Conservation (phyloP, 1,140 invertebrate species). For the Leptinotarsa undecemlineata region DNA sequence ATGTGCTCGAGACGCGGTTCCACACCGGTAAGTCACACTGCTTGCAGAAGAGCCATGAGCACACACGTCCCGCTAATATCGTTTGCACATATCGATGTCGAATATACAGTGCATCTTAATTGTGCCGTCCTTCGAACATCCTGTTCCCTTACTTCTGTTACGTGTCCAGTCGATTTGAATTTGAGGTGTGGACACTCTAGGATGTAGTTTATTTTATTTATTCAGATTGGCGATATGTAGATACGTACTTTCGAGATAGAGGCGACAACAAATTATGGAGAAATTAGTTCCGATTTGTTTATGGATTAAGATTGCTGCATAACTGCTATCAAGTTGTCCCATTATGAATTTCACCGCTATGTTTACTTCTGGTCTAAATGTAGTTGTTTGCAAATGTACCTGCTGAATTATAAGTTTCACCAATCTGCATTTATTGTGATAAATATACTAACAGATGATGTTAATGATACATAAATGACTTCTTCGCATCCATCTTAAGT, state of each 20-base stretch:
- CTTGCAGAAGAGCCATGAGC: constrained; percentile 15
- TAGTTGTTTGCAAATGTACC: too few species aligned
- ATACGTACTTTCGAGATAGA: not conserved
- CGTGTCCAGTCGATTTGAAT: not conserved
- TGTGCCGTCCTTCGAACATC: not conserved
- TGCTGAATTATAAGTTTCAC: too few species aligned
- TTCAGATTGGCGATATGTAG: not conserved
- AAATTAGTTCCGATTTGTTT: not conserved
- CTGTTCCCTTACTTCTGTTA: too few species aligned
- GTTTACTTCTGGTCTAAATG: too few species aligned
- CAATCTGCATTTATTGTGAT: too few species aligned
- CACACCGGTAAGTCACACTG: constrained; percentile 29
- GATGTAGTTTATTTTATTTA: constrained; percentile 4
- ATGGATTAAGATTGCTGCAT: not conserved
- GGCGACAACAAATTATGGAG: not conserved
- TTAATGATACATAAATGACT: too few species aligned
- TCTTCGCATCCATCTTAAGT: too few species aligned
- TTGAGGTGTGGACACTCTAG: not conserved
- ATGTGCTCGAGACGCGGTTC: constrained; percentile 18
- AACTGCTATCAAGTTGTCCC: too few species aligned
- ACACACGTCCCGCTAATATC: constrained; percentile 25
- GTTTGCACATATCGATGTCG: constrained; percentile 30
- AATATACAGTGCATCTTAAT: constrained; percentile 27
- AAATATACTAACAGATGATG: too few species aligned
- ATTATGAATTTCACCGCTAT: too few species aligned